phyloP scores from a whole-genome alignment of 2,797 vertebrate species.

The Coreius guichenoti region DNA sequence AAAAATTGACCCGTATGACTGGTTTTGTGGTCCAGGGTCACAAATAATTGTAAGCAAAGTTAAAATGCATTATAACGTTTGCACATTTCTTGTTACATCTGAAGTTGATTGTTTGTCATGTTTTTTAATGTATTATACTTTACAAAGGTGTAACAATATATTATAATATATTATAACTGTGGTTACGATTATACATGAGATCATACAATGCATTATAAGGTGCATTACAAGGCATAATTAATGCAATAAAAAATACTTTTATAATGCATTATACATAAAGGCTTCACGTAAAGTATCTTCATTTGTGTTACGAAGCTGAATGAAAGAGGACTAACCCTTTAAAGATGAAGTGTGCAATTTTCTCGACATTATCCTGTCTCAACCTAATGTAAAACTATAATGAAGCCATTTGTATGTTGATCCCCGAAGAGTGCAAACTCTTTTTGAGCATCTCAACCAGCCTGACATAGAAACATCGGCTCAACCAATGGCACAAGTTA shows the following conservation, averaged over 20 bases:
- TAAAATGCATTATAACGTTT: background rate
- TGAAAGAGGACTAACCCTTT: background rate
- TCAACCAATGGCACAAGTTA: background rate
- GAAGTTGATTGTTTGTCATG: too few relatives aligned
- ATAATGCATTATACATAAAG: background rate
- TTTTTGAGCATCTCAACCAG: background rate
- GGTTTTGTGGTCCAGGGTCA: too few relatives aligned
- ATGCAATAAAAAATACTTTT: background rate
- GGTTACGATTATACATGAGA: too few relatives aligned
- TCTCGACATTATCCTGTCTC: background rate
- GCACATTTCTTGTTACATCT: too few relatives aligned
- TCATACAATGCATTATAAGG: background rate
- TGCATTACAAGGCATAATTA: background rate
- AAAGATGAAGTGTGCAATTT: background rate
- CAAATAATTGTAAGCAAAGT: too few relatives aligned
- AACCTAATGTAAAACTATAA: background rate
- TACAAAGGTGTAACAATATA: too few relatives aligned
- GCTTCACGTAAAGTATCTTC: background rate
- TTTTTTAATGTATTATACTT: too few relatives aligned
- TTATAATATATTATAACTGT: too few relatives aligned
- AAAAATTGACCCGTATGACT: too few relatives aligned
- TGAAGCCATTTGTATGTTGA: background rate
- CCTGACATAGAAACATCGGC: background rate
- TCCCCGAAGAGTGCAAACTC: background rate
- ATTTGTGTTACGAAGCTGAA: background rate